Conservation (phyloP, 2,113 vertebrate genomes). For the Myotis yumanensis region DNA sequence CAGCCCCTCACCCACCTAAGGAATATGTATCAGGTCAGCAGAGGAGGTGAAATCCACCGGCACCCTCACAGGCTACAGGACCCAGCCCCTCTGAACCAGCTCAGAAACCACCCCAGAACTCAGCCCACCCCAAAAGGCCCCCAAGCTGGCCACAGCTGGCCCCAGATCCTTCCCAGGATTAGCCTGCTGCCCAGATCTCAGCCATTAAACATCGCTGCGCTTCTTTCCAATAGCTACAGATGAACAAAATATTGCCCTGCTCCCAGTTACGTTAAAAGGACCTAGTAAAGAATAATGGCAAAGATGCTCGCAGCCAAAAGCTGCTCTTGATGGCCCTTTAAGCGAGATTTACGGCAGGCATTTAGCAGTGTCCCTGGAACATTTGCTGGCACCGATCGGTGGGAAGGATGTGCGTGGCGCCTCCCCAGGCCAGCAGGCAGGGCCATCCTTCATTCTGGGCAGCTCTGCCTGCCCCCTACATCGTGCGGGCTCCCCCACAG, state of each 20-base stretch:
- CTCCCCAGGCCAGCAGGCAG: constrained; percentile 67
- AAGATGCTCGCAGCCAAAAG: constrained; percentile 83
- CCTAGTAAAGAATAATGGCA: constrained; percentile 83
- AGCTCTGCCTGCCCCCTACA: constrained; percentile 28
- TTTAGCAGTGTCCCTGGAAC: constrained; percentile 85
- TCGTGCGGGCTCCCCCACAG: constrained; percentile 53
- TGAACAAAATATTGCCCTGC: constrained; percentile 82
- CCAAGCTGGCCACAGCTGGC: not conserved
- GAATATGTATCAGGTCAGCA: not conserved
- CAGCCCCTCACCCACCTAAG: not conserved
- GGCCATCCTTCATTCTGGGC: constrained; percentile 72
- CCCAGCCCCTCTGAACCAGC: not conserved
- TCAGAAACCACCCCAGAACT: not conserved
- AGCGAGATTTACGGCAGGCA: constrained; percentile 84
- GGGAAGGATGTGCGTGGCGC: constrained; percentile 58
- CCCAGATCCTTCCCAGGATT: not conserved
- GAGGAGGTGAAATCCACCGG: not conserved
- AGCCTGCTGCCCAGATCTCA: not conserved
- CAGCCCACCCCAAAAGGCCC: not conserved
- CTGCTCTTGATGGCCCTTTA: constrained; percentile 83
- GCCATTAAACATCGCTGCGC: constrained; percentile 33
- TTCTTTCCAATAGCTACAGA: constrained; percentile 75
- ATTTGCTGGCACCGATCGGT: constrained; percentile 78
- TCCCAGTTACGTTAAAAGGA: constrained; percentile 83
- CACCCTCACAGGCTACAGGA: not conserved